Base-by-base conservation (phyloP, 1,140 invertebrate species). In the Drosophila rhopaloa region DNA sequence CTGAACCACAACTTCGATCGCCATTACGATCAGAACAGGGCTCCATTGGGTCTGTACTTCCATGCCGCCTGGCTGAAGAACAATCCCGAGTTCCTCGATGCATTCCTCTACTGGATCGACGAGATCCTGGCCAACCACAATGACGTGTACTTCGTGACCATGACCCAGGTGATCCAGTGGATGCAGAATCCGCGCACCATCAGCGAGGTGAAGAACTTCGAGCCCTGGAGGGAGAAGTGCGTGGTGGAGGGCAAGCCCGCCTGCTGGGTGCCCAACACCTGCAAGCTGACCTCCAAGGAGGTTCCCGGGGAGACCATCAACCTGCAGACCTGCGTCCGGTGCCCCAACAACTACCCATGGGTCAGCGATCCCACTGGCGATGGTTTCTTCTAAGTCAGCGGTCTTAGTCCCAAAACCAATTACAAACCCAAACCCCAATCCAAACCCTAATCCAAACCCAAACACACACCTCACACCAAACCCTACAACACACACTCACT, bases 131-230 rank as follows among this genome's bases (percentile, higher is more conserved):
- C 95, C 63, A 96, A 96, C 60, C 96, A 97, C 93, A 97, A 97
- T 65, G 98, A 99, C 91, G 98, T 98, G 5, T 99, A 98, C 93
- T 98, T 99, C 90, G 97, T 98, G 1, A 99, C 98, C n/a, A 98
- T 98, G 96, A 98, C 97, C 2, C 97, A 98, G 93, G 97, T 98
- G 1, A 98, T 99, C 78, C 97, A 98, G 91, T 99, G 98, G 98
- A 98, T 99, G 91, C 97, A 98, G 91, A 98, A 98, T 88, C 97
- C 98, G 9, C 94, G 96, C 43, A 97, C 97, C 3, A 92, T 97
- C 63, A 94, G 95, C 32, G 96, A 98, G 90, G 95, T 96, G 8
- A 97, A 97, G 93, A 97, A 95, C 93, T 98, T 98, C 93, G 97
- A 98, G 86, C 96, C 97, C 14, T 98, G 97, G 97, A 96, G 96